Evolutionary conservation across 2,888 invertebrate genomes (phyloP), one percentile per base, ranked within the genome.

Genomic region (Magallana nippona): DNA sequence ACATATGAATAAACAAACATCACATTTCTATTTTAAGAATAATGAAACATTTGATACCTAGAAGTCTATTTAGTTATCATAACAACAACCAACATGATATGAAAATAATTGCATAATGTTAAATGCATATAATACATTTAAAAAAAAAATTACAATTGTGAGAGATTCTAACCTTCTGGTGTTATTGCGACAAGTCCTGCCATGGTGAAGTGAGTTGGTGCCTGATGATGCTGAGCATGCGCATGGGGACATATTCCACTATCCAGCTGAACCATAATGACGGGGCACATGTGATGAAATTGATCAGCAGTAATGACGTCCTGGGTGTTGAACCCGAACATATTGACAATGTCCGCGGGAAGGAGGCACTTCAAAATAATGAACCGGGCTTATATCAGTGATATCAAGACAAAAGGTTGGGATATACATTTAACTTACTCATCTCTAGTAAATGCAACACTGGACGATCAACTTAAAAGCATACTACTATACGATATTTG

Each of bases 251-350:
- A 90, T 17, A 60, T 27, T 27, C 86, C 79, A 22, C 82, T 60
- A 79, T 93, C 92, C 19, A 93, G 80, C 83, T 93, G 91, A 81
- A 91, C 90, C 27, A 93, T 84, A 27, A 93, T 88, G n/a, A 90
- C 91, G 13, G 93, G 93, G 84, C 92, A 93, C n/a, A 93, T 44
- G 62, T 89, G 86, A 87, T 83, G 85, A 92, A 92, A 63, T 89
- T 85, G 13, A 87, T 85, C 2, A 71, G 85, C 85, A 15, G 88
- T 87, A 78, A 91, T 84, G 8, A 78, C 82, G 15, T 81, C 55
- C n/a, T 60, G 57, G 44, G 56, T 57, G 10, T 55, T 44, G 27
- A 83, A 63, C 17, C 79, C 15, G 15, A 81, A 79, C 1, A 85
- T 15, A 5, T 71, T 10, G 57, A 85, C 55, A 1, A 85, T n/a